Conservation (phyloP, 2,888 invertebrate species). For the Buathra laborator region DNA sequence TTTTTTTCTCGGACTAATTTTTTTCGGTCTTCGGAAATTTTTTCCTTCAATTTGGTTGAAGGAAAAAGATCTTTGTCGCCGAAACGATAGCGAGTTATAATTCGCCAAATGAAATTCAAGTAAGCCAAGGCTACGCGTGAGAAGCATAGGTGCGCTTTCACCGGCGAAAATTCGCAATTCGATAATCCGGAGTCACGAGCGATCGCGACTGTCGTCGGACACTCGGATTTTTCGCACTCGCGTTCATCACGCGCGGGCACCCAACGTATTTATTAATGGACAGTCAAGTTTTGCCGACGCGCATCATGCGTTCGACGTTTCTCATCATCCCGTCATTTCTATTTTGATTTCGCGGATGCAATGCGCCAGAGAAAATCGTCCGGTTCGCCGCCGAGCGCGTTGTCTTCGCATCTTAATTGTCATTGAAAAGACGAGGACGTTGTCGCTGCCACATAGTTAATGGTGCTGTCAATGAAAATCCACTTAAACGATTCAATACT, state of each 20-base stretch:
- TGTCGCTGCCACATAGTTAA: constrained; percentile 26
- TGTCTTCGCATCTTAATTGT: background rate
- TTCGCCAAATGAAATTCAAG: constrained; percentile 72
- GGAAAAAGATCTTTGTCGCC: constrained; percentile 16
- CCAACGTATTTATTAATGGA: background rate
- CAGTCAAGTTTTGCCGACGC: constrained; percentile 22
- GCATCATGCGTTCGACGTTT: background rate
- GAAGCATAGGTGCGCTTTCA: constrained; percentile 58
- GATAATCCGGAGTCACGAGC: constrained; percentile 22
- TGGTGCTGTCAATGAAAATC: constrained; percentile 47
- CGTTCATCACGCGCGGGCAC: background rate
- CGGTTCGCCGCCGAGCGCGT: background rate
- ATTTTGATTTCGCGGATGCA: constrained; percentile 2
- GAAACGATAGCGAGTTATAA: constrained; percentile 40
- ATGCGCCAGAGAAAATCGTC: background rate
- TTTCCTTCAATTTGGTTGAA: background rate
- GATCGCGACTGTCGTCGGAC: background rate
- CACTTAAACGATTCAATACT: constrained; percentile 45
- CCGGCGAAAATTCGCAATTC: constrained; percentile 40
- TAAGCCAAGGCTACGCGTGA: constrained; percentile 70
- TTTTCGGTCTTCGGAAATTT: background rate
- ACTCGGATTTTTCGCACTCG: background rate
- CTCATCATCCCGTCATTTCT: constrained; percentile 9
- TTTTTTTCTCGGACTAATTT: background rate
- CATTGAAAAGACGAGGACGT: constrained; percentile 3